These are phyloP conservation scores for Drosophila ercepeae DNA, from an alignment of 1,140 invertebrate species.

Conservation along the genomic window DNA sequence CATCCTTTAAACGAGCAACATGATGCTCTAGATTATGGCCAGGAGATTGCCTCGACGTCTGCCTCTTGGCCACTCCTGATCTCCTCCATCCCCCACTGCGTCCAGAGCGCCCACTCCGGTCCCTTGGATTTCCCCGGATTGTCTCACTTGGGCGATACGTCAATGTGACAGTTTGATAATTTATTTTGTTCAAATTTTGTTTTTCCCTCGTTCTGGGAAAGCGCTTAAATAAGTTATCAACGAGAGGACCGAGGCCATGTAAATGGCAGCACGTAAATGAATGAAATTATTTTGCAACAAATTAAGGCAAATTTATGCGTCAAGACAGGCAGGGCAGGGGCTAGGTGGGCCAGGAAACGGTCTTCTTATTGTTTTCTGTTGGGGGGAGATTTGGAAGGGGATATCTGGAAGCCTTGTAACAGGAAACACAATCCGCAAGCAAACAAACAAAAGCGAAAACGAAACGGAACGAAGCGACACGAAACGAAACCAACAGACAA, in stretches of 20 bases:
- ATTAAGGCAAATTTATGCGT: conserved; percentile 82
- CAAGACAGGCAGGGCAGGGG: conserved; percentile 36
- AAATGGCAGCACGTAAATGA: conserved; percentile 80
- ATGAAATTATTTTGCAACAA: conserved; percentile 82
- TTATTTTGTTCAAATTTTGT: conserved; percentile 79
- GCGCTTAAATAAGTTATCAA: conserved; percentile 79
- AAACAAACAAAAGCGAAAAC: conserved; percentile 50
- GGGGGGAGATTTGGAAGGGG: neutral
- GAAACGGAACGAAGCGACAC: conserved; percentile 35
- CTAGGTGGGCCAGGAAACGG: neutral
- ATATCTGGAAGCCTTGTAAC: conserved; percentile 22
- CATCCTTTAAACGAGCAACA: conserved; percentile 82
- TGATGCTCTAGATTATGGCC: conserved; percentile 80
- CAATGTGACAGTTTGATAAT: conserved; percentile 82
- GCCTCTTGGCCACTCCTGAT: conserved; percentile 4
- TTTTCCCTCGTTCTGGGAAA: conserved; percentile 30
- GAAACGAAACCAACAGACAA: conserved; percentile 36
- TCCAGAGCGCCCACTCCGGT: neutral
- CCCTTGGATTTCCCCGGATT: conserved; percentile 26
- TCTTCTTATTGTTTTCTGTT: neutral
- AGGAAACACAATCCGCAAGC: conserved; percentile 61
- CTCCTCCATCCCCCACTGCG: too few relatives aligned
- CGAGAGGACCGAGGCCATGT: conserved; percentile 50
- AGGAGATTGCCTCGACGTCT: conserved; percentile 53
- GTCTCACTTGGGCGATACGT: conserved; percentile 68